These are phyloP conservation scores for Lethrus apterus DNA, from an alignment of 1,140 invertebrate species.

Conservation along the genomic window DNA sequence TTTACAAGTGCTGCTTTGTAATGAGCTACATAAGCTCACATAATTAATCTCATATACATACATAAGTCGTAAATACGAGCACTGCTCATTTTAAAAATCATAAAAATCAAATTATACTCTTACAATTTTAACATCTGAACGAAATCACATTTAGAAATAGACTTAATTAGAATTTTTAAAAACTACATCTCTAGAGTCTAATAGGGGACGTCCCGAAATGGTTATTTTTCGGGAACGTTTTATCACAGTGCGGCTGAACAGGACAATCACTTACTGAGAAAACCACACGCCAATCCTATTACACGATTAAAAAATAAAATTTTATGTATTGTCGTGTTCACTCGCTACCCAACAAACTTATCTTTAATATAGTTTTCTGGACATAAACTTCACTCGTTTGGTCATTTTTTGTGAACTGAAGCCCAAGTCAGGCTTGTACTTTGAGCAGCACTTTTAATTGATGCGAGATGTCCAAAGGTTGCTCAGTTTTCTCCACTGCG, in stretches of 20 bases:
- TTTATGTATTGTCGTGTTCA: conserved; percentile 38
- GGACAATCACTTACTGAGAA: conserved; percentile 28
- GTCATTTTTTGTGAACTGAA: conserved; percentile 18
- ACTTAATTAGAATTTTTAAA: conserved; percentile 30
- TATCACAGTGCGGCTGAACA: conserved; percentile 39
- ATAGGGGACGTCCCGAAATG: conserved; percentile 20
- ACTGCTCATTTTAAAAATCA: conserved; percentile 28
- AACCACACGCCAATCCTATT: background rate
- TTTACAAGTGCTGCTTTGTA: conserved; percentile 16
- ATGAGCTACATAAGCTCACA: background rate
- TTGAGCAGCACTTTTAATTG: conserved; percentile 47
- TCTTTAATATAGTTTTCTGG: conserved; percentile 30
- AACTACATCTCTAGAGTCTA: conserved; percentile 28
- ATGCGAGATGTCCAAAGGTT: conserved; percentile 42
- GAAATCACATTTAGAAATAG: conserved; percentile 38
- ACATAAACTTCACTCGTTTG: conserved; percentile 26
- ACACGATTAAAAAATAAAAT: background rate
- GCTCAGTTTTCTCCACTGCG: conserved; percentile 17
- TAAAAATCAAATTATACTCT: conserved; percentile 35
- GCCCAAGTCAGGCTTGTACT: conserved; percentile 45
- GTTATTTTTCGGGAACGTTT: no score
- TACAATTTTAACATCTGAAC: conserved; percentile 32
- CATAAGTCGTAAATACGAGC: conserved; percentile 22
- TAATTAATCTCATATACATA: conserved; percentile 5
- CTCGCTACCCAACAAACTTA: conserved; percentile 36